Evolutionary conservation across 2,888 invertebrate genomes (phyloP).

Genomic region (Acrobasis repandana): DNA sequence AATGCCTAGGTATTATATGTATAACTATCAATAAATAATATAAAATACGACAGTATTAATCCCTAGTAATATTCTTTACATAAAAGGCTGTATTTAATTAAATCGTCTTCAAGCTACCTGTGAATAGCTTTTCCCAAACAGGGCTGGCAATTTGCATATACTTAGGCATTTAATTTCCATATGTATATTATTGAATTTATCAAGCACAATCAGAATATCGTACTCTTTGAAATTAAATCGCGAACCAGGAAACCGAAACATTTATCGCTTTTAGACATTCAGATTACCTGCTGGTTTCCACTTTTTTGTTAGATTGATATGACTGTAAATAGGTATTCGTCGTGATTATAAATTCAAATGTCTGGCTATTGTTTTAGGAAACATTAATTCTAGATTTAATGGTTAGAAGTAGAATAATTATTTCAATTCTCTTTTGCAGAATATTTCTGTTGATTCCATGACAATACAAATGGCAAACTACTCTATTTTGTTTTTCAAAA

Average conservation of each 20-base stretch:
- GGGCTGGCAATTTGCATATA: background rate
- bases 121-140: conserved; percentile 6
- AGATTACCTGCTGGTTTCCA: background rate
- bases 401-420: too few relatives aligned
- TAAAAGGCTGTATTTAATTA: background rate
- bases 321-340: background rate
- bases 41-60: background rate
- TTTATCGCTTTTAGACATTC: conserved; percentile 14
- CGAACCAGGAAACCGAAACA: conserved; percentile 13
- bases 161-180: conserved; percentile 7
- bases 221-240: conserved; percentile 17
- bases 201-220: background rate
- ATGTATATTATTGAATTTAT: conserved; percentile 14
- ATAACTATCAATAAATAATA: too few relatives aligned
- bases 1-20: too few relatives aligned
- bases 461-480: too few relatives aligned
- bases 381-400: too few relatives aligned
- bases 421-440: too few relatives aligned
- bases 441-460: too few relatives aligned
- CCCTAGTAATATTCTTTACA: background rate
- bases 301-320: background rate
- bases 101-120: background rate
- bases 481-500: too few relatives aligned
- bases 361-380: too few relatives aligned
- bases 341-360: too few relatives aligned